A percentile compares a stretch with the other conserved stretches of the same genome.
These are phyloP conservation scores for Platyura marginata DNA, from an alignment of 1,140 invertebrate genomes.

Conservation along the genomic window DNA sequence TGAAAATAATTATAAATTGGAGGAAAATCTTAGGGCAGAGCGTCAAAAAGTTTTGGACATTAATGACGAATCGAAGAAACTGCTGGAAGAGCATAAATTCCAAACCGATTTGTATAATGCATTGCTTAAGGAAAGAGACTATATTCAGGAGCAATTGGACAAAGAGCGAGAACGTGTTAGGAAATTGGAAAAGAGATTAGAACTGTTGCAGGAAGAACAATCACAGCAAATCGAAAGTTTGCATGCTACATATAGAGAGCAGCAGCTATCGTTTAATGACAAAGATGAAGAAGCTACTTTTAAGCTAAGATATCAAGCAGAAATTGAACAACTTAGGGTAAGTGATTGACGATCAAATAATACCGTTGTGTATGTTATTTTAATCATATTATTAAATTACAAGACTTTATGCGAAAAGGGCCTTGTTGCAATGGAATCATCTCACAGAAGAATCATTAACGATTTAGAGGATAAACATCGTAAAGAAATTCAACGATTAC, in stretches of 20 bases:
- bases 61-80: constrained; percentile 8
- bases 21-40: constrained; percentile 6
- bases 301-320: constrained; percentile 57
- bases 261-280: constrained; percentile 20
- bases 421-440: constrained; percentile 69
- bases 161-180: constrained; percentile 40
- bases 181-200: constrained; percentile 43
- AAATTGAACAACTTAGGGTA: constrained; percentile 68
- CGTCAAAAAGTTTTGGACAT: constrained; percentile 5
- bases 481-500: constrained; percentile 34
- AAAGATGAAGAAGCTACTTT: constrained; percentile 47
- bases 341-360: constrained; percentile 6
- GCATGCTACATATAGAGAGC: constrained; percentile 45
- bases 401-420: constrained; percentile 70
- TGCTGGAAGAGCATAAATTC: constrained; percentile 11
- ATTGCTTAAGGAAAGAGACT: constrained; percentile 13
- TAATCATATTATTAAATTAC: no score
- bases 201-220: constrained; percentile 55
- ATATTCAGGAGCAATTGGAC: constrained; percentile 28
- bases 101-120: constrained; percentile 17
- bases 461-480: constrained; percentile 73
- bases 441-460: constrained; percentile 62
- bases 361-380: no score
- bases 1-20: constrained; percentile 6
- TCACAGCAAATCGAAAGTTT: constrained; percentile 55